Evolutionary conservation across 92 coral and sea anemone genomes (phyloP), one percentile per base, ranked within the genome.

Genomic region (Phymanthus crucifer): DNA sequence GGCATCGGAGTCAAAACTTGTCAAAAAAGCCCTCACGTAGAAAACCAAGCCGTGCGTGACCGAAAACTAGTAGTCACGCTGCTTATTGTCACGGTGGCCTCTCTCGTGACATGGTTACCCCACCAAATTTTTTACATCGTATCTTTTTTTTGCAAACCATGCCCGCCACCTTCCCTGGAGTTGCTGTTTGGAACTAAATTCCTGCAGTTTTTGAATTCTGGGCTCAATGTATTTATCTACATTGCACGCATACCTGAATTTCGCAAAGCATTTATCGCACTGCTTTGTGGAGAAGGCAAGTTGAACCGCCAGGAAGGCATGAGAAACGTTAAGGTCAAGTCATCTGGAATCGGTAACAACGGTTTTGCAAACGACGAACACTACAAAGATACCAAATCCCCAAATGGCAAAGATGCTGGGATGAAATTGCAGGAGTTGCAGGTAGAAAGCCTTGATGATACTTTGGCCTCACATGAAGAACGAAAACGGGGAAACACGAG

Each of bases 171-270:
- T 7, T 0, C 1, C 4, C 0, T 58, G 4, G n/a, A 75, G 9
- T 6, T 0, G 32, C 3, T 75, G 16, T 75, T 75, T 31, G 50
- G 23, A 8, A 65, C 74, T 76, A 75, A 75, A 21, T 54, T 57
- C 34, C 66, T 75, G 32, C 80, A 75, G 80, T 57, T 24, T 68
- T 0, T 1, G 29, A 75, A 75, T 31, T 75, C 71, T 29, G 80
- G 80, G 70, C 70, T 75, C 1, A 57, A 75, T 75, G 23, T 75
- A 32, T 75, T 75, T 32, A 56, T 75, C 36, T 75, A 75, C 52
- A 75, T 75, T 31, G 29, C 47, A 33, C 65, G 80, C 33, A 75
- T 75, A 68, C 70, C 46, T 23, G 47, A 75, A 2, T 75, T 75
- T 16, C 61, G 40, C 19, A 16, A 5, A 16, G 80, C 70, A 3